Base-by-base conservation (phyloP, 2,113 vertebrate species). In the Chloropsis cyanopogon region DNA sequence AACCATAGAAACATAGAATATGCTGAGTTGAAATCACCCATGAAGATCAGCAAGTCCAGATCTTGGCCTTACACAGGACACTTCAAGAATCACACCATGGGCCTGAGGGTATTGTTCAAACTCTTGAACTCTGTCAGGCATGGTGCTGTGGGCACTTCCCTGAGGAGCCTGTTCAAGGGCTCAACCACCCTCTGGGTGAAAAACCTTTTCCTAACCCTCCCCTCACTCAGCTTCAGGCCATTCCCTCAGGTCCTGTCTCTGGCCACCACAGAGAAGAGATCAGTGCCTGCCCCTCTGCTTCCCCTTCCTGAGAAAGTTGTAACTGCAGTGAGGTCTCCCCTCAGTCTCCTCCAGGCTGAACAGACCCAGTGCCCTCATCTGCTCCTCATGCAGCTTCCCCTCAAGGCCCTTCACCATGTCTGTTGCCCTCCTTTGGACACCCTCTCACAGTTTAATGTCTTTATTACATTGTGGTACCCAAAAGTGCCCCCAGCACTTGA, bases 401-500 rank as follows among this genome's bases (percentile, higher is more conserved):
- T 64, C 10, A 0, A 2, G 21, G 0, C 35, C 15, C 14, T 56
- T 49, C 21, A 7, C 14, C 29, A 56, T 49, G 21, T 0, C 21
- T 0, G 0, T 1, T 25, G 35, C 17, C 31, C 17, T 41, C 21
- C 0, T 88, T 72, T 15, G 16, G 42, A 33, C 24, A 50, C 0
- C 35, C 24, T 54, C 24, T 41, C 0, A 28, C 1, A 20, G 12
- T 2, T 59, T 28, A 2, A 2, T 49, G 1, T n/a, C 20, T 57
- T 75, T 1, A n/a, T 41, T 6, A 41, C 1, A 12, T 4, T 70
- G 20, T 35, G 16, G 12, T 0, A 1, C 29, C 28, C 49, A 41
- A 4, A 79, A 0, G 35, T 56, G 50, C 17, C 8, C 84, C 25
- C 66, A 71, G 35, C 25, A 31, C 42, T 56, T 0, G 21, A 56